Evolutionary conservation across 2,888 invertebrate genomes (phyloP), one percentile per base, ranked within the genome.

Genomic region (Drosophila suboccidentalis): DNA sequence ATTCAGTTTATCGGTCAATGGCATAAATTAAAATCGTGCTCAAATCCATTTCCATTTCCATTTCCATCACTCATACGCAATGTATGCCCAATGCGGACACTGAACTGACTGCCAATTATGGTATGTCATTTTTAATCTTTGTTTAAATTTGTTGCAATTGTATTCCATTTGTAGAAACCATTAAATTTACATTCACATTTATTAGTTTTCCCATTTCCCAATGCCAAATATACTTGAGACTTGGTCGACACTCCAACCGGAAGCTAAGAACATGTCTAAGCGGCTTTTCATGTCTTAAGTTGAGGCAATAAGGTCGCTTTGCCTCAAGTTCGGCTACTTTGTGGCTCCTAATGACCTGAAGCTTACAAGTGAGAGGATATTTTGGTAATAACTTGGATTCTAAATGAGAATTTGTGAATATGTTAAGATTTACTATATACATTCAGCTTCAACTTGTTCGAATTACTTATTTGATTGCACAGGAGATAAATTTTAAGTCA

Each of bases 21-120:
- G 83, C 82, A 89, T 89, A 84, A 84, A 89, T 84, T 84, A 87
- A 89, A 89, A 84, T 71, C 55, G 47, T 62, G 72, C 69, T 44
- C 59, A 41, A 46, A 60, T 32, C 55, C 26, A 26, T 15, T 26
- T 22, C 15, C 26, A 26, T 15, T 26, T 22, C 15, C 82, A 85
- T 15, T 26, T 22, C 15, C 82, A 85, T 73, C 71, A 69, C 86
- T 75, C 86, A 82, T 82, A 86, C 88, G 86, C 68, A 64, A 43
- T 17, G 51, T 67, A 53, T 15, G 69, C 32, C 49, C 54, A 38
- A 38, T 17, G 13, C 44, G 50, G 34, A 15, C 11, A 19, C 19
- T 19, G 6, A 11, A 9, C 46, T 15, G 5, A 34, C 19, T 22
- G 50, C 49, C 76, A 75, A 57, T 61, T 61, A 70, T 78, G 71